Base-by-base conservation (phyloP, 2,113 vertebrate genomes). In the Sigmodon hispidus region DNA sequence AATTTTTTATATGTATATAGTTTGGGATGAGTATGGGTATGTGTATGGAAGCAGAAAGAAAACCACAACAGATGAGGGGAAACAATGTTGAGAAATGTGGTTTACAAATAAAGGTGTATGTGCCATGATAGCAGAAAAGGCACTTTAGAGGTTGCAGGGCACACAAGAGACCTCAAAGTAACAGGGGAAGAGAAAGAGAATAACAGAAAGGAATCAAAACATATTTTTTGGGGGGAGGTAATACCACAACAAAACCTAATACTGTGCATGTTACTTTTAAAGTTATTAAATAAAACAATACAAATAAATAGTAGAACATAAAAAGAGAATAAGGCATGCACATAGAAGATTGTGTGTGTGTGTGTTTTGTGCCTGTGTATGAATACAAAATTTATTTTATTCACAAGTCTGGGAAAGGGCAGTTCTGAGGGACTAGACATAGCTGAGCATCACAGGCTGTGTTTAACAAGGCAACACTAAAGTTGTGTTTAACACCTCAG, bases 271-370 rank as follows among this genome's bases (percentile, higher is more conserved):
- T 43, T 63, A 61, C 61, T 19, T 84, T 61, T 43, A 26, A 22
- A 83, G 12, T 43, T 59, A 26, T 40, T 17, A 83, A 40, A 36
- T 65, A 86, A 22, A 50, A 24, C 7, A 12, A 86, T 36, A 3
- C 12, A 67, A 65, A 85, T 36, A 45, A 67, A 61, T 84, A 63
- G 7, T 63, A 43, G 24, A 84, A 29, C 11, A 52, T 52, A 1
- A 0, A 11, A 3, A 1, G 57, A 73, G 73, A 0, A 0, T 36
- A 13, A 8, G 70, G 26, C 36, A 65, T 2, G 26, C 1, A n/a
- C n/a, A n/a, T n/a, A n/a, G n/a, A n/a, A n/a, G n/a, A n/a, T n/a
- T n/a, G n/a, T n/a, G n/a, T n/a, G n/a, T n/a, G n/a, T n/a, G n/a
- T n/a, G n/a, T n/a, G n/a, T n/a, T n/a, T n/a, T n/a, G n/a, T n/a